These are phyloP conservation scores for Percopsis omiscomaycus DNA, from an alignment of 2,797 vertebrate genomes.

Conservation along the genomic window DNA sequence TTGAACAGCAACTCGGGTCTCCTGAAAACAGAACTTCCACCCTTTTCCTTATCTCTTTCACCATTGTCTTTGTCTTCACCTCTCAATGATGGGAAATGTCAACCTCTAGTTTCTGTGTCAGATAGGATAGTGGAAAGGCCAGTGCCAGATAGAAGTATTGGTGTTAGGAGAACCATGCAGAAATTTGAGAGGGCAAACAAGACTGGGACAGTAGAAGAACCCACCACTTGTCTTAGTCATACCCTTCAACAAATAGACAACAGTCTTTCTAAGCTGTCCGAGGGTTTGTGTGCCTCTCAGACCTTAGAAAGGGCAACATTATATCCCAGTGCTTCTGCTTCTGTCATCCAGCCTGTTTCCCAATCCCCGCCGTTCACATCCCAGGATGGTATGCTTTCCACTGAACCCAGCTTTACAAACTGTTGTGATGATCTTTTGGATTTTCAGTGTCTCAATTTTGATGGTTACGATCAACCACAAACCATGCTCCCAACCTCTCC, in stretches of 20 bases:
- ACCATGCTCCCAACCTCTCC: conserved; percentile 75
- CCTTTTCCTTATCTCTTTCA: conserved; percentile 76
- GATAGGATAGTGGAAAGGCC: conserved; percentile 47
- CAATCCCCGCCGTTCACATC: conserved; percentile 72
- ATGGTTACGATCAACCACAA: conserved; percentile 79
- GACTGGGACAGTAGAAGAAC: conserved; percentile 56
- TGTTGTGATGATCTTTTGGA: conserved; percentile 80
- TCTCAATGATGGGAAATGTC: conserved; percentile 54
- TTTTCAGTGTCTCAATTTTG: conserved; percentile 82
- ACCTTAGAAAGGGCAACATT: conserved; percentile 65
- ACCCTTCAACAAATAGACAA: conserved; percentile 81
- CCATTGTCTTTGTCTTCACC: conserved; percentile 77
- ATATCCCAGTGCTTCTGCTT: conserved; percentile 53
- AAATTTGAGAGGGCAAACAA: conserved; percentile 59
- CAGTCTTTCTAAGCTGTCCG: conserved; percentile 75
- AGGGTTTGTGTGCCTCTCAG: conserved; percentile 76
- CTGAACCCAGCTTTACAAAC: conserved; percentile 76
- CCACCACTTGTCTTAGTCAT: conserved; percentile 74
- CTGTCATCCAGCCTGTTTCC: conserved; percentile 70
- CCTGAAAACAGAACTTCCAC: conserved; percentile 59
- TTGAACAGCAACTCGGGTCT: conserved; percentile 19
- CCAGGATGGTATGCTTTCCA: conserved; percentile 71
- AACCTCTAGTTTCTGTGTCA: conserved; percentile 27
- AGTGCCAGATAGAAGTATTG: conserved; percentile 41
- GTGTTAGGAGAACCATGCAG: conserved; percentile 62